Conservation (phyloP, 2,888 invertebrate species). For the Euspilapteryx auroguttella region DNA sequence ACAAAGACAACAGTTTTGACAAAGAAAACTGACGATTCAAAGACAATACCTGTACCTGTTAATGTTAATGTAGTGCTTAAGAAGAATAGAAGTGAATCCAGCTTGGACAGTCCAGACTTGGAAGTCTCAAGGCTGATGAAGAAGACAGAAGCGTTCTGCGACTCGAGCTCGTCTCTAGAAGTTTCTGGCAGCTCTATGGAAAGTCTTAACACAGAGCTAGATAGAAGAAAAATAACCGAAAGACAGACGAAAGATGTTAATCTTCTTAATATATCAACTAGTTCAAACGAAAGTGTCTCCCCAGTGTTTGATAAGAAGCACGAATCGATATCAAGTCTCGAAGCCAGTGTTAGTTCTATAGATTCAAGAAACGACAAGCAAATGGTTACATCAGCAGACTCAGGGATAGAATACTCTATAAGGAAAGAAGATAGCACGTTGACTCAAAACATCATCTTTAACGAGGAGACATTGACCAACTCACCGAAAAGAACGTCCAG, state of each 20-base stretch:
- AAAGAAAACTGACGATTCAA: constrained; percentile 9
- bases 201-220: constrained; percentile 26
- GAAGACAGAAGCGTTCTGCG: constrained; percentile 40
- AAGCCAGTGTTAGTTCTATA: constrained; percentile 50
- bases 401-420: constrained; percentile 47
- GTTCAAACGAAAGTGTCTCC: constrained; percentile 51
- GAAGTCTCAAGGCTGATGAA: constrained; percentile 54
- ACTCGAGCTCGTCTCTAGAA: constrained; percentile 47
- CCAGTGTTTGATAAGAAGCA: constrained; percentile 43
- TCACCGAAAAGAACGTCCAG: constrained; percentile 43
- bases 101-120: constrained; percentile 52
- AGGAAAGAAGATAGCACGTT: constrained; percentile 15
- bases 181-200: constrained; percentile 54
- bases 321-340: constrained; percentile 47
- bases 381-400: constrained; percentile 50
- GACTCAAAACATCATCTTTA: background rate
- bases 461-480: constrained; percentile 26
- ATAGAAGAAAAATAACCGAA: constrained; percentile 31
- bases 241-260: constrained; percentile 31
- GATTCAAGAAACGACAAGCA: constrained; percentile 37
- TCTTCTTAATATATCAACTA: constrained; percentile 39
- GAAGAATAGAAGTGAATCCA: constrained; percentile 54
- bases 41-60: constrained; percentile 20
- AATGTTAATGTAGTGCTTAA: constrained; percentile 38
- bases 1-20: constrained; percentile 14